Evolutionary conservation across 2,888 invertebrate species (phyloP), one percentile per base, ranked within the genome.

Genomic region (Andrena chrysosceles): DNA sequence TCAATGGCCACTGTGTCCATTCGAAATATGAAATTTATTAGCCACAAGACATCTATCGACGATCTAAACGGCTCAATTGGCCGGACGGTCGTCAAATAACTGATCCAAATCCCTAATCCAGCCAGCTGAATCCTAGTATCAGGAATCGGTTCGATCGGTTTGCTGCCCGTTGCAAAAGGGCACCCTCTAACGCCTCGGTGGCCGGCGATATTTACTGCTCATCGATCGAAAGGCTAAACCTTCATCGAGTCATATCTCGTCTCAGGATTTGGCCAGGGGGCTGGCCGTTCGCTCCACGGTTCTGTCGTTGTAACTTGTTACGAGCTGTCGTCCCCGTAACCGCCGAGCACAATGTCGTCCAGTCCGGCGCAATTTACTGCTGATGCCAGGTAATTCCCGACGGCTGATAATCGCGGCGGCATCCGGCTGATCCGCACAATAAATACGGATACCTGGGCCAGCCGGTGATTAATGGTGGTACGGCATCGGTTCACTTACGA

Each of bases 371-470:
- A 87, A 90, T 90, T 90, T 89, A 88, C 87, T 85, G 86, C 81
- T 87, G 89, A 91, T 89, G 88, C 83, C 82, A 79, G 85, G 86
- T 83, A 88, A 91, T 91, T 91, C 84, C 56, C 82, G 78, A 79
- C 80, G 81, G 67, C 85, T 84, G 87, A 88, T 90, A 91, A 91
- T 89, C 87, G 86, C 78, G 76, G 68, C 83, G 70, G 77, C 88
- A 87, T 91, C 87, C 89, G 89, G 84, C 76, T 87, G 85, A 89
- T 87, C 81, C 86, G 79, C 81, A 80, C 87, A 87, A 90, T 91
- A 89, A 90, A 90, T 91, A 90, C 85, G 82, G 84, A 88, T 89
- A 89, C 83, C 78, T 77, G 82, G 42, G 76, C 71, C 31, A 62
- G 69, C 70, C 63, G 83, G 78, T 87, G 83, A 83, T 84, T 89